These are phyloP conservation scores for Poeciliopsis paucimaculata DNA, from an alignment of 2,797 vertebrate species.

Conservation along the genomic window DNA sequence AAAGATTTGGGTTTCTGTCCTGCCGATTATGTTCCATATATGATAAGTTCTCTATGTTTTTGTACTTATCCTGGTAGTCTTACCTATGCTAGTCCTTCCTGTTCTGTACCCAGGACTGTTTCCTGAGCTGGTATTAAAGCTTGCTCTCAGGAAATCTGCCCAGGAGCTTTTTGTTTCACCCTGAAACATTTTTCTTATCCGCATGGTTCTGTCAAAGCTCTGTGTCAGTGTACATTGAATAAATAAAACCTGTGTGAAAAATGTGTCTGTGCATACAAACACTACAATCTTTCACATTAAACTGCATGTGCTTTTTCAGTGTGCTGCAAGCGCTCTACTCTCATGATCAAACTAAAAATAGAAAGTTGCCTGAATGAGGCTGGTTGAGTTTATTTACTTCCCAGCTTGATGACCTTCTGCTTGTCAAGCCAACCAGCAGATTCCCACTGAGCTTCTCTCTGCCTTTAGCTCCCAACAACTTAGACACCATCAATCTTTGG, in stretches of 20 bases:
- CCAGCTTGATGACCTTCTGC: slow-evolving; percentile 58
- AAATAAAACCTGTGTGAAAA: slow-evolving; percentile 77
- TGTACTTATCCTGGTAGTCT: slow-evolving; percentile 54
- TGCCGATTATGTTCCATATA: slow-evolving; percentile 45
- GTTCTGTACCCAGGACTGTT: slow-evolving; percentile 36
- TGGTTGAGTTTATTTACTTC: slow-evolving; percentile 52
- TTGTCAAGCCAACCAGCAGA: slow-evolving; percentile 39
- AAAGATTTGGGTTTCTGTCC: slow-evolving; percentile 51
- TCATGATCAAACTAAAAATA: slow-evolving; percentile 64
- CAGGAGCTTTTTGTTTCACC: slow-evolving; percentile 58
- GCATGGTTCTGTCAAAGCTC: slow-evolving; percentile 71
- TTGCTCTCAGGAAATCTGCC: slow-evolving; percentile 50
- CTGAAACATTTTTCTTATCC: slow-evolving; percentile 67
- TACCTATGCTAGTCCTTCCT: slow-evolving; percentile 31
- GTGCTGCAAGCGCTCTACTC: slow-evolving; percentile 36
- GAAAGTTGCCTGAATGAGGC: slow-evolving; percentile 52
- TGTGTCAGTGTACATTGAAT: slow-evolving; percentile 74
- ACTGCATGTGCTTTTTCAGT: slow-evolving; percentile 11
- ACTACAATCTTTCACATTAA: background rate
- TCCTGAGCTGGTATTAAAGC: slow-evolving; percentile 36
- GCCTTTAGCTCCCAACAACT: slow-evolving; percentile 29
- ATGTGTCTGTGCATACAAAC: slow-evolving; percentile 41
- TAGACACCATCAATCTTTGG: slow-evolving; percentile 12
- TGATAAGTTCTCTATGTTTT: slow-evolving; percentile 64
- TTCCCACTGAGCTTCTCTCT: slow-evolving; percentile 52